phyloP scores from a whole-genome alignment of 2,888 invertebrate genomes.

The Cheilosia vulpina region DNA sequence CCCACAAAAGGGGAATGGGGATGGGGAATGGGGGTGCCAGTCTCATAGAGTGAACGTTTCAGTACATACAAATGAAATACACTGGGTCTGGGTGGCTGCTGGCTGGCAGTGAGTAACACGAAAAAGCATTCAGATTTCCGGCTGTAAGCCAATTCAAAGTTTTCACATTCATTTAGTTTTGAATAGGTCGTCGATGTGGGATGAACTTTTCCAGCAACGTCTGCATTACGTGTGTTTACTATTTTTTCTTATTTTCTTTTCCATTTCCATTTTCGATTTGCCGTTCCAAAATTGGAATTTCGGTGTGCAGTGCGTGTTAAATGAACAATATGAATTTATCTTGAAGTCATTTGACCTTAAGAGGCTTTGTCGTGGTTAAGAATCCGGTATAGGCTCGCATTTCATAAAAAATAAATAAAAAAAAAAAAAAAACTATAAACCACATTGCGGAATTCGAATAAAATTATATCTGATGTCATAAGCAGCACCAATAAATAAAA shows the following conservation, averaged over 20 bases:
- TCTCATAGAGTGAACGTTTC: neutral
- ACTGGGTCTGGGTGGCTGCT: neutral
- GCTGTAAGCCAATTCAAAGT: constrained; percentile 46
- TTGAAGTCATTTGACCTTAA: constrained; percentile 31
- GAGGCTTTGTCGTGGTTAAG: neutral
- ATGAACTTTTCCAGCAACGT: constrained; percentile 57
- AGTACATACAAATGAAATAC: neutral
- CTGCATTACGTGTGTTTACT: constrained; percentile 36
- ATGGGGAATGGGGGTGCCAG: neutral
- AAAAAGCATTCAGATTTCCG: constrained; percentile 45
- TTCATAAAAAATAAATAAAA: constrained; percentile 7
- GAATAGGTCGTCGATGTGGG: constrained; percentile 64
- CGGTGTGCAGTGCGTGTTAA: constrained; percentile 7
- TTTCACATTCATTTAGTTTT: constrained; percentile 61
- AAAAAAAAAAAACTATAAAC: constrained; percentile 8
- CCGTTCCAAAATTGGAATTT: constrained; percentile 1
- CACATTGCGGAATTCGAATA: constrained; percentile 47
- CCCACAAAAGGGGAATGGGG: constrained; percentile 10
- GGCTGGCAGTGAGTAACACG: constrained; percentile 18
- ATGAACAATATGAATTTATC: constrained; percentile 8
- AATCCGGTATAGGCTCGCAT: too few species aligned
- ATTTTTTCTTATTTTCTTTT: neutral
- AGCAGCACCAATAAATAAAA: constrained; percentile 38
- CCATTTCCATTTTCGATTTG: neutral
- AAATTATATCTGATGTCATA: constrained; percentile 69